Percentiles rank a stretch among this genome's conserved stretches.
Conservation (phyloP, 2,888 invertebrate species). For the Seira musarum region DNA sequence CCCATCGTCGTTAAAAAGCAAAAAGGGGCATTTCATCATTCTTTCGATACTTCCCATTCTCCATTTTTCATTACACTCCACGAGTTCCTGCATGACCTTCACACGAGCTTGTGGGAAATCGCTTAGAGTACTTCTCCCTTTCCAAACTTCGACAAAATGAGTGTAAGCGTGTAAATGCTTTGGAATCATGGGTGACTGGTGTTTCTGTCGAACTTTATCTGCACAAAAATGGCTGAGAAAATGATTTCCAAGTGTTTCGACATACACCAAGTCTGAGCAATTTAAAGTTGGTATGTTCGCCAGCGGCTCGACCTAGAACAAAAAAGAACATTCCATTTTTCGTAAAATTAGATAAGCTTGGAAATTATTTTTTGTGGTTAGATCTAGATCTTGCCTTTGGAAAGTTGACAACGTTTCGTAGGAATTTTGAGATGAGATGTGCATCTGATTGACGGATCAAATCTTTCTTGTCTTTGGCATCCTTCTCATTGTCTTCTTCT, state of each 20-base stretch:
- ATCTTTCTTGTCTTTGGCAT: slow-evolving; percentile 28
- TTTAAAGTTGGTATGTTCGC: slow-evolving; percentile 64
- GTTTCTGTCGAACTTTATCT: slow-evolving; percentile 57
- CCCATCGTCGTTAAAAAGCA: slow-evolving; percentile 47
- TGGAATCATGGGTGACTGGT: slow-evolving; percentile 56
- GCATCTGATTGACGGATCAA: slow-evolving; percentile 59
- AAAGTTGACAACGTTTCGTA: slow-evolving; percentile 65
- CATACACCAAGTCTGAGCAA: slow-evolving; percentile 63
- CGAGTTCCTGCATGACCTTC: slow-evolving; percentile 56
- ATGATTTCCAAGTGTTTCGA: slow-evolving; percentile 61
- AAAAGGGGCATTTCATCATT: slow-evolving; percentile 43
- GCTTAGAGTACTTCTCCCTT: slow-evolving; percentile 57
- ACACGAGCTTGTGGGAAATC: slow-evolving; percentile 56
- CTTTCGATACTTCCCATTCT: slow-evolving; percentile 47
- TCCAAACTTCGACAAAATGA: slow-evolving; percentile 64
- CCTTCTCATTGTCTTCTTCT: slow-evolving; percentile 23
- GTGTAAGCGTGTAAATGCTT: slow-evolving; percentile 64
- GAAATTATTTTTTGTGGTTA: too few relatives aligned
- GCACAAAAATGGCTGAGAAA: slow-evolving; percentile 63
- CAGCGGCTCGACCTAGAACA: slow-evolving; percentile 64
- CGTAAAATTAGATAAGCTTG: too few relatives aligned
- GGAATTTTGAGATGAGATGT: slow-evolving; percentile 58
- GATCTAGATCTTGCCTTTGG: too few relatives aligned
- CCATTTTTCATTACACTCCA: slow-evolving; percentile 55
- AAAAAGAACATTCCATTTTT: too few relatives aligned